Percentiles rank a stretch among this genome's conserved stretches.
Evolutionary conservation across 2,797 vertebrate genomes (phyloP).

Genomic region (Premnoplex brunnescens): DNA sequence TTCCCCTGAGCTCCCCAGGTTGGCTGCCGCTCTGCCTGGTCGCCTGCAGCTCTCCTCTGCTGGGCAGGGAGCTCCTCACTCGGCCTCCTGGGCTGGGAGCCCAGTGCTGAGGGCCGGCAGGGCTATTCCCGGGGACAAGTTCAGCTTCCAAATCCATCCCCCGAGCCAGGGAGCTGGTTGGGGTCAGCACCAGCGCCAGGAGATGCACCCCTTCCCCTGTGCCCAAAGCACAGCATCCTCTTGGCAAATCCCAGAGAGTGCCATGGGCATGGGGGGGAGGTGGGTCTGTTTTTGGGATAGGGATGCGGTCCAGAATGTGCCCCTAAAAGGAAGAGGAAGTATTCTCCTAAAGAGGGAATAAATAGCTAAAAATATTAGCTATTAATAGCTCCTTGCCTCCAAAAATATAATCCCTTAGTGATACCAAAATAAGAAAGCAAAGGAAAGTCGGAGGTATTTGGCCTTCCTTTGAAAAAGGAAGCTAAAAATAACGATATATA

Average conservation of each 20-base stretch:
- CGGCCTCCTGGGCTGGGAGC: not conserved
- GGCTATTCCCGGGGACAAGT: not conserved
- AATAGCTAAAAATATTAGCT: constrained; percentile 68
- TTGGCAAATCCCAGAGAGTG: not conserved
- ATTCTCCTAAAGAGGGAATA: constrained; percentile 62
- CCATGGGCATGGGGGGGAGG: rapidly evolving
- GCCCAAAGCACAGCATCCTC: not conserved
- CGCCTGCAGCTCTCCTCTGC: rapidly evolving
- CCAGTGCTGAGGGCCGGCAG: not conserved
- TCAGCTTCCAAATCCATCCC: not conserved
- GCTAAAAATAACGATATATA: constrained; percentile 69
- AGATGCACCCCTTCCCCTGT: not conserved
- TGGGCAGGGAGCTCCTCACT: not conserved
- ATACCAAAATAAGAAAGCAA: constrained; percentile 76
- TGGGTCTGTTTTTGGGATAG: not conserved
- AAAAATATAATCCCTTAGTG: constrained; percentile 75
- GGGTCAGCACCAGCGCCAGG: not conserved
- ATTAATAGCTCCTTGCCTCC: constrained; percentile 64
- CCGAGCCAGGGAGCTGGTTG: not conserved
- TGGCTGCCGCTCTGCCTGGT: not conserved
- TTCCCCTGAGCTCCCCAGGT: no score
- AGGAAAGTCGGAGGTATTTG: constrained; percentile 72
- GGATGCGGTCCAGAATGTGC: not conserved
- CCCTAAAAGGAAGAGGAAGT: constrained; percentile 64
- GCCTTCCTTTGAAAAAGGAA: constrained; percentile 66